These are phyloP conservation scores for Lucilia cuprina DNA, from an alignment of 1,140 invertebrate species.

Conservation along the genomic window DNA sequence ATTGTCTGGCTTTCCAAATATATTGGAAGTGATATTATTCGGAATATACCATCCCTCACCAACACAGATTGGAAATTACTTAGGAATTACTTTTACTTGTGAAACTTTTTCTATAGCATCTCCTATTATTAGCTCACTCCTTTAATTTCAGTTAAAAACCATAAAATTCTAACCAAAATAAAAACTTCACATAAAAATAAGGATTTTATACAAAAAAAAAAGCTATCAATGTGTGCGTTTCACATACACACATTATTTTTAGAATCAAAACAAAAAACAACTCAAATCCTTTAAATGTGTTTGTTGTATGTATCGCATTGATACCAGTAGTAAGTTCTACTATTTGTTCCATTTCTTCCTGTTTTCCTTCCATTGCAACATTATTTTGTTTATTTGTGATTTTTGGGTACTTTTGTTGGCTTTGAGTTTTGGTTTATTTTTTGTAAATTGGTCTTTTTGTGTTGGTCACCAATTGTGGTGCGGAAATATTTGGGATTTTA, in stretches of 20 bases:
- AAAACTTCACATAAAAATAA: neutral
- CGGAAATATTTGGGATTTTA: conserved; percentile 11
- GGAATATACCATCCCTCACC: no score
- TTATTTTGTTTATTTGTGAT: neutral
- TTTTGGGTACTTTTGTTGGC: neutral
- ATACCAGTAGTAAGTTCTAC: neutral
- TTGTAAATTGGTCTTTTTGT: neutral
- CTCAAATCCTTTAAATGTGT: neutral
- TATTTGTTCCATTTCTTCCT: neutral
- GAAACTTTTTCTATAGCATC: no score
- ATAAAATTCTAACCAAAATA: neutral
- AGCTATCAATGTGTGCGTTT: neutral
- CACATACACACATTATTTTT: neutral
- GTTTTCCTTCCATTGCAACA: neutral
- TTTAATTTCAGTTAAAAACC: neutral
- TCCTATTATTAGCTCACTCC: neutral
- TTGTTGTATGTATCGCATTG: neutral
- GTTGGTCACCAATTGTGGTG: neutral
- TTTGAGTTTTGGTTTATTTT: neutral
- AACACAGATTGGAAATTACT: no score
- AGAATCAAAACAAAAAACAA: neutral
- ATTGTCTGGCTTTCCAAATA: no score
- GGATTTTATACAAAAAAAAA: neutral
- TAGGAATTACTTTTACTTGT: no score
- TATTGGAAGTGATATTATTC: no score